phyloP scores from a whole-genome alignment of 2,113 vertebrate species.

The Smithornis capensis region DNA sequence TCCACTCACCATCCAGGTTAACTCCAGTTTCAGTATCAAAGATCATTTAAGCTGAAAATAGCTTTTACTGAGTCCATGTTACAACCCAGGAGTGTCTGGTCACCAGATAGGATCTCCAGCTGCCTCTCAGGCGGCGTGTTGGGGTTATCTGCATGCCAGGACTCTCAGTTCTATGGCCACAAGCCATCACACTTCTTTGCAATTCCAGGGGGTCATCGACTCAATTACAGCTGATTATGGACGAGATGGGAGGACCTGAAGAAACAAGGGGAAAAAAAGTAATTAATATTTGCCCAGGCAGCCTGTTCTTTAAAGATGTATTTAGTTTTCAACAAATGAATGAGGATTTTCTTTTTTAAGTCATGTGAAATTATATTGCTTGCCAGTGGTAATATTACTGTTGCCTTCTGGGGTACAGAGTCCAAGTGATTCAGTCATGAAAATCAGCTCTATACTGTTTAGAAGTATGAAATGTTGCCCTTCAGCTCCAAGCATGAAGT shows the following conservation, averaged over 20 bases:
- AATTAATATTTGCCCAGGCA: background rate
- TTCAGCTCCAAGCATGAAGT: background rate
- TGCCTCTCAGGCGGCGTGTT: background rate
- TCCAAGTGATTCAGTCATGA: background rate
- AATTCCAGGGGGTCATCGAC: background rate
- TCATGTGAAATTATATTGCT: background rate
- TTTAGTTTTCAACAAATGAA: background rate
- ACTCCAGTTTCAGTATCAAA: slow-evolving; percentile 36
- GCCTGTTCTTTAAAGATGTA: background rate
- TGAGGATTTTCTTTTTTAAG: background rate
- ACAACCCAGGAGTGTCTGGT: background rate
- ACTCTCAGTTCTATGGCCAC: background rate
- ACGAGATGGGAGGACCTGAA: background rate
- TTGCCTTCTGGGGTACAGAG: background rate
- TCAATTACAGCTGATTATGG: background rate
- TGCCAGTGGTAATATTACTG: background rate
- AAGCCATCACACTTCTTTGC: background rate
- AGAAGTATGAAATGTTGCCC: background rate
- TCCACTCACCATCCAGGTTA: background rate
- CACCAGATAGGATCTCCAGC: slow-evolving; percentile 20
- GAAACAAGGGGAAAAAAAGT: background rate
- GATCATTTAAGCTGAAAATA: slow-evolving; percentile 37
- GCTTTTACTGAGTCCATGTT: background rate
- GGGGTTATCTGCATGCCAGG: background rate
- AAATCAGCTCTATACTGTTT: background rate